Conservation (phyloP, 1,140 invertebrate species). For the Tetranychus urticae region DNA sequence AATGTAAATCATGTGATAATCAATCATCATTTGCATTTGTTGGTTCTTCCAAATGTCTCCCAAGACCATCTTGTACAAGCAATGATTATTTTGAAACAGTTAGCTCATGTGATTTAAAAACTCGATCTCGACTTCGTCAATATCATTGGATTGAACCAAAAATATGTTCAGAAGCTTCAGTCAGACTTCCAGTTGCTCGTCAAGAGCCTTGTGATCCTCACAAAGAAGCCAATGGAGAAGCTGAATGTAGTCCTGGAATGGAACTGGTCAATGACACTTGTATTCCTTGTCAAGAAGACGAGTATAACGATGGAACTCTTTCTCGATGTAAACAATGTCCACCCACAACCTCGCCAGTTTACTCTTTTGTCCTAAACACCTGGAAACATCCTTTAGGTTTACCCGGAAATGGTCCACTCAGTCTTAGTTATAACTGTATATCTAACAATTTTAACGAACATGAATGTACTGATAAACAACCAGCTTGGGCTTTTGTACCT, state of each 20-base stretch:
- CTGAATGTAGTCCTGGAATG: slow-evolving; percentile 30
- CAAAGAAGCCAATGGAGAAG: neutral
- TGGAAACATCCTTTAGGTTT: slow-evolving; percentile 22
- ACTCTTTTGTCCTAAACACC: slow-evolving; percentile 25
- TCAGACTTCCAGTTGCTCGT: neutral
- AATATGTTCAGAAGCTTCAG: slow-evolving; percentile 24
- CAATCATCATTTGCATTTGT: slow-evolving; percentile 20
- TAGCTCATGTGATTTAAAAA: slow-evolving; percentile 25
- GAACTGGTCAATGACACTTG: slow-evolving; percentile 21
- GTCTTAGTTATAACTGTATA: neutral
- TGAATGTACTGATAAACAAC: neutral
- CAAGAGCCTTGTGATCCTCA: neutral
- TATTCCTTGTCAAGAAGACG: slow-evolving; percentile 21
- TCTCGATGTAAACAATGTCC: slow-evolving; percentile 26
- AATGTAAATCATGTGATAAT: slow-evolving; percentile 25
- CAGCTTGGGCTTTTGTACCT: neutral
- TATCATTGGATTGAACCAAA: slow-evolving; percentile 31
- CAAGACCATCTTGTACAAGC: slow-evolving; percentile 25
- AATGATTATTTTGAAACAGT: slow-evolving; percentile 30
- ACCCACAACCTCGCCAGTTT: slow-evolving; percentile 27
- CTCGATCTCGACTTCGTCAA: slow-evolving; percentile 21
- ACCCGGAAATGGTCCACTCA: neutral
- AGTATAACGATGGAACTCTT: slow-evolving; percentile 20
- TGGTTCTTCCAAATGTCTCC: slow-evolving; percentile 24
- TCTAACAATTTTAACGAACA: neutral